These are phyloP conservation scores for Pyrrhosoma nymphula DNA, from an alignment of 2,888 invertebrate species.

Conservation along the genomic window DNA sequence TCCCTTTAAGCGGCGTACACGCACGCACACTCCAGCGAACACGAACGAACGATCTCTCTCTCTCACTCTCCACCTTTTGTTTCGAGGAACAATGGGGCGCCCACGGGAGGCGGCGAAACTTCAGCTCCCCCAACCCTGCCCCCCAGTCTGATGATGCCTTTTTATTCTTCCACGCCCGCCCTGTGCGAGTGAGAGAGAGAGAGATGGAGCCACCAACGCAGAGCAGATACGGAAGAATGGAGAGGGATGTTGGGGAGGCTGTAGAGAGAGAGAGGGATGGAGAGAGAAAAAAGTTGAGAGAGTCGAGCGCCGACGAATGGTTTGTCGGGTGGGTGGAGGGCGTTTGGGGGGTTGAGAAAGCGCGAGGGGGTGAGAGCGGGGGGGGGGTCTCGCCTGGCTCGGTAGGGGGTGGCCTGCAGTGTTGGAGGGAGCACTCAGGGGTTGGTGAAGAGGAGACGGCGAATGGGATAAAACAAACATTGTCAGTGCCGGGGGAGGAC, in stretches of 20 bases:
- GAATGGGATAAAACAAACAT: conserved; percentile 64
- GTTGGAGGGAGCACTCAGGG: not conserved
- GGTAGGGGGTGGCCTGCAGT: not conserved
- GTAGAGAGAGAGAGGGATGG: not conserved
- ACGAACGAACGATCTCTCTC: not conserved
- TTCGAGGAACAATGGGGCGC: conserved; percentile 64
- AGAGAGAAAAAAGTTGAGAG: not conserved
- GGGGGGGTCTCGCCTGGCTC: not conserved
- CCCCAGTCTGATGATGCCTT: not conserved
- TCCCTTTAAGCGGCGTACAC: not conserved
- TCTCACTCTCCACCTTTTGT: conserved; percentile 33
- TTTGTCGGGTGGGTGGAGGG: not conserved
- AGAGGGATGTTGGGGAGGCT: not conserved
- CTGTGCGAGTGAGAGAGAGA: not conserved
- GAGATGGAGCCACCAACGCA: not conserved
- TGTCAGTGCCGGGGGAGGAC: not conserved
- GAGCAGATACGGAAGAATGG: not conserved
- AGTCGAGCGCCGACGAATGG: not conserved
- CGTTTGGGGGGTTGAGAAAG: not conserved
- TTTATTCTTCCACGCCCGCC: not conserved
- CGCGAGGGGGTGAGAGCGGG: not conserved
- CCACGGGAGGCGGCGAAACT: conserved; percentile 10
- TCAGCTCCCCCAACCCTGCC: not conserved
- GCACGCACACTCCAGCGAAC: not conserved
- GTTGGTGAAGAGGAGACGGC: not conserved